phyloP scores from a whole-genome alignment of 2,888 invertebrate genomes.

The Drosophila acutilabella region DNA sequence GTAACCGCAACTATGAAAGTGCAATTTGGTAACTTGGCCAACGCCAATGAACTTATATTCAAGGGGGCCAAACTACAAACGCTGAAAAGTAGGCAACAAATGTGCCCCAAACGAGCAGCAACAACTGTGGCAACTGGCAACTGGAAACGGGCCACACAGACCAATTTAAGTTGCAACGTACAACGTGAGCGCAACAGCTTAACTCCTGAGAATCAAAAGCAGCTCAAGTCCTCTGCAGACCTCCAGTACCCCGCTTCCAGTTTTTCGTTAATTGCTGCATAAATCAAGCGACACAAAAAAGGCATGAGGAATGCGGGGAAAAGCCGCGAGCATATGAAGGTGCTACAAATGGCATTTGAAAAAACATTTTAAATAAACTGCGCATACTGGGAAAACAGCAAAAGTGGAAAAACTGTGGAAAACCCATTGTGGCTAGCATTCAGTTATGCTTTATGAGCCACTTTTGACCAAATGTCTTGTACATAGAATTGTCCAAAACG shows the following conservation, averaged over 20 bases:
- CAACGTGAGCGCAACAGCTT: slow-evolving; percentile 19
- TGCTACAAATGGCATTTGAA: slow-evolving; percentile 28
- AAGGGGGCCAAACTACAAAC: slow-evolving; percentile 11
- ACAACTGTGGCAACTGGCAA: slow-evolving; percentile 12
- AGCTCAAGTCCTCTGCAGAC: not conserved
- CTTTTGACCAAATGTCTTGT: slow-evolving; percentile 59
- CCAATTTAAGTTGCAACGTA: slow-evolving; percentile 55
- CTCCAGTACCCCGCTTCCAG: slow-evolving; percentile 5
- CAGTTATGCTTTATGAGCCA: slow-evolving; percentile 57
- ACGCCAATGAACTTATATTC: slow-evolving; percentile 27
- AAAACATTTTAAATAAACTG: slow-evolving; percentile 68
- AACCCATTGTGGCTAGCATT: slow-evolving; percentile 38
- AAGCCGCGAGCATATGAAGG: not conserved
- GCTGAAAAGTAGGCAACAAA: slow-evolving; percentile 60
- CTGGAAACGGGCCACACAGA: slow-evolving; percentile 39
- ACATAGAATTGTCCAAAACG: slow-evolving; percentile 43
- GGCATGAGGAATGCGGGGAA: not conserved
- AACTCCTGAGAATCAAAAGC: not conserved
- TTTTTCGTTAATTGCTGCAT: slow-evolving; percentile 71
- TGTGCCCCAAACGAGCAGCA: slow-evolving; percentile 32
- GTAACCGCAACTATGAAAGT: slow-evolving; percentile 44
- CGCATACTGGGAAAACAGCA: slow-evolving; percentile 6
- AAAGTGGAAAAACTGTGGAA: not conserved
- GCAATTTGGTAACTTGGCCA: slow-evolving; percentile 29
- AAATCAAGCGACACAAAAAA: slow-evolving; percentile 68